A percentile compares a stretch with the other conserved stretches of the same genome.
These are phyloP conservation scores for Syrphus vitripennis DNA, from an alignment of 2,888 invertebrate genomes.

Conservation along the genomic window DNA sequence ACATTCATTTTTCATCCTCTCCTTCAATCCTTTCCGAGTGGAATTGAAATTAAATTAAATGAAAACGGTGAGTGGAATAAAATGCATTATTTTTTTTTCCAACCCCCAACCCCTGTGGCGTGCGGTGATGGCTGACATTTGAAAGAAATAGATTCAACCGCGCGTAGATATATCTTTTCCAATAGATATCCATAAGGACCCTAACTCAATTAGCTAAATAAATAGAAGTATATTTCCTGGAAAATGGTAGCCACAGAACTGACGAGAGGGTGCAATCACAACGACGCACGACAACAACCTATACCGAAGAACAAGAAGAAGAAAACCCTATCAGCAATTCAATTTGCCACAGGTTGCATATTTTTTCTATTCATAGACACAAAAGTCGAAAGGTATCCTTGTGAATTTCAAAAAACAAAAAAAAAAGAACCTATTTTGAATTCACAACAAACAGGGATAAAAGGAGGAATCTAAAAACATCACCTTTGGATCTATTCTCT, in stretches of 20 bases:
- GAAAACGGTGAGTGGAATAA: slow-evolving; percentile 30
- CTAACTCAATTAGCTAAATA: slow-evolving; percentile 63
- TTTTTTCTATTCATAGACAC: slow-evolving; percentile 23
- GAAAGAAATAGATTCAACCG: slow-evolving; percentile 5
- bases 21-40: neutral
- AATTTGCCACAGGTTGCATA: slow-evolving; percentile 19
- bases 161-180: neutral
- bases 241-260: neutral
- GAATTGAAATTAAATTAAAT: slow-evolving; percentile 50
- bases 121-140: neutral
- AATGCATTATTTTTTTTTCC: slow-evolving; percentile 21
- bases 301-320: neutral
- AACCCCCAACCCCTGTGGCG: neutral
- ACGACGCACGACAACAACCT: neutral
- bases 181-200: slow-evolving; percentile 46
- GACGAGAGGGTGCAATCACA: neutral
- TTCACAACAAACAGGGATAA: slow-evolving; percentile 1
- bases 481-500: neutral
- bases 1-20: neutral
- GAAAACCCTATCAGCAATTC: neutral
- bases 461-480: neutral
- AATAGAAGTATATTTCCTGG: slow-evolving; percentile 49
- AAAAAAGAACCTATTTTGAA: neutral
- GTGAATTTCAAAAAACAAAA: slow-evolving; percentile 7
- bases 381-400: neutral